Conservation (phyloP, 2,113 vertebrate genomes). For the Dasyurus viverrinus region DNA sequence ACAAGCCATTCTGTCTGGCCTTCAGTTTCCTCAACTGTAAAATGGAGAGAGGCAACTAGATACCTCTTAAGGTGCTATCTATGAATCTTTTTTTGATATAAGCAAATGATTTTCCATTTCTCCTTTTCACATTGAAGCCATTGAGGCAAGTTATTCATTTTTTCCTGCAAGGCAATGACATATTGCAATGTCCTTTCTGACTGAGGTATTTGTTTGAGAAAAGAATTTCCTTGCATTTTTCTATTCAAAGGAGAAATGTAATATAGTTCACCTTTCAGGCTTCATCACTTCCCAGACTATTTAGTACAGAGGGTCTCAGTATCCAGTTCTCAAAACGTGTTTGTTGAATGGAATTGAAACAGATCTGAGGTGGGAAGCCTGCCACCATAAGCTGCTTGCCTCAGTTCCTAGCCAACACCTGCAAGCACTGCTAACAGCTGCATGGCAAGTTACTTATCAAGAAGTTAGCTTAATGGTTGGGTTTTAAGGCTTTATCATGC, state of each 20-base stretch:
- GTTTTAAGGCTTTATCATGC: slow-evolving; percentile 52
- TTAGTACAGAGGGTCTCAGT: neutral
- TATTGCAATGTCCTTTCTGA: slow-evolving; percentile 1
- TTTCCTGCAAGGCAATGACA: neutral
- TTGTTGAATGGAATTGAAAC: neutral
- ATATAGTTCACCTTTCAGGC: neutral
- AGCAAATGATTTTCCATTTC: neutral
- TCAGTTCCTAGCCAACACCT: slow-evolving; percentile 12
- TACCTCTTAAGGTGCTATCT: neutral
- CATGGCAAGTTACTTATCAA: slow-evolving; percentile 50
- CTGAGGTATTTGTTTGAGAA: neutral
- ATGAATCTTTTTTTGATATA: neutral
- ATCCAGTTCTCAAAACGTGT: neutral
- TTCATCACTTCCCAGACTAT: slow-evolving; percentile 28
- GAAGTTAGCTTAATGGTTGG: slow-evolving; percentile 10
- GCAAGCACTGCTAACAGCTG: slow-evolving; percentile 50
- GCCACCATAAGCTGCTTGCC: neutral
- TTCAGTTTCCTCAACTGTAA: neutral
- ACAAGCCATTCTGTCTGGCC: neutral
- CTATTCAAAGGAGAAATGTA: slow-evolving; percentile 29
- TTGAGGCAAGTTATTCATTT: slow-evolving; percentile 40
- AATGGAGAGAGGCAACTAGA: neutral
- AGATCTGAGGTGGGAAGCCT: neutral
- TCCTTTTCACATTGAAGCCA: neutral
- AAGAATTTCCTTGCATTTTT: slow-evolving; percentile 43